Conservation (phyloP, 2,113 vertebrate genomes). For the Nibea albiflora region DNA sequence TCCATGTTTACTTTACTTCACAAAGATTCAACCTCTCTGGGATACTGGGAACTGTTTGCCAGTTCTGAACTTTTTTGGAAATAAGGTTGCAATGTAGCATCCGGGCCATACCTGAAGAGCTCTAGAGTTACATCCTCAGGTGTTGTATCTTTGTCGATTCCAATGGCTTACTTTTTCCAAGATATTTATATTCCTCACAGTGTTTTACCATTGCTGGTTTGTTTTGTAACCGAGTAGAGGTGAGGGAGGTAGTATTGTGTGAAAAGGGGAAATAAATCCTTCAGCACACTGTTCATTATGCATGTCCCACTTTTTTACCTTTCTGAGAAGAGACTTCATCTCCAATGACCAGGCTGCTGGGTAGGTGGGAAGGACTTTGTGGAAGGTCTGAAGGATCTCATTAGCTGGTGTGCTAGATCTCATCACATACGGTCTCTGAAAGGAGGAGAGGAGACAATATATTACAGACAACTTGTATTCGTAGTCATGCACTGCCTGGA, state of each 20-base stretch:
- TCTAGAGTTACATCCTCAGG: not conserved
- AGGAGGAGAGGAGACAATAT: not conserved
- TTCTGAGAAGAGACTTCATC: constrained; percentile 91
- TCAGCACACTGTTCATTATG: not conserved
- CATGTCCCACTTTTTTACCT: constrained; percentile 81
- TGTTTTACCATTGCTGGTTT: not conserved
- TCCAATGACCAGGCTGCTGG: constrained; percentile 90
- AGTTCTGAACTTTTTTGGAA: too few relatives aligned
- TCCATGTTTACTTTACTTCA: too few relatives aligned
- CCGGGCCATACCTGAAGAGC: not conserved
- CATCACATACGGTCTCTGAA: constrained; percentile 95
- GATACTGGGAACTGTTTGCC: too few relatives aligned
- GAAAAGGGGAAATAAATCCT: not conserved
- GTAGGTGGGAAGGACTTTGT: constrained; percentile 88
- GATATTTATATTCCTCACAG: not conserved
- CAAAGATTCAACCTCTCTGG: too few relatives aligned
- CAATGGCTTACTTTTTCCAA: not conserved
- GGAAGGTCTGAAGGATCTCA: constrained; percentile 90
- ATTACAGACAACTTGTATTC: constrained; percentile 21
- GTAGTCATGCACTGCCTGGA: not conserved
- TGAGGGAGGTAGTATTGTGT: not conserved
- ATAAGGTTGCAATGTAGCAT: too few relatives aligned
- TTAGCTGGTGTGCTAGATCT: constrained; percentile 87
- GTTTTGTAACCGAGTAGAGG: not conserved
- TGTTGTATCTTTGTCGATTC: not conserved